These are phyloP conservation scores for Andrena dorsata DNA, from an alignment of 2,888 invertebrate species.

Conservation along the genomic window DNA sequence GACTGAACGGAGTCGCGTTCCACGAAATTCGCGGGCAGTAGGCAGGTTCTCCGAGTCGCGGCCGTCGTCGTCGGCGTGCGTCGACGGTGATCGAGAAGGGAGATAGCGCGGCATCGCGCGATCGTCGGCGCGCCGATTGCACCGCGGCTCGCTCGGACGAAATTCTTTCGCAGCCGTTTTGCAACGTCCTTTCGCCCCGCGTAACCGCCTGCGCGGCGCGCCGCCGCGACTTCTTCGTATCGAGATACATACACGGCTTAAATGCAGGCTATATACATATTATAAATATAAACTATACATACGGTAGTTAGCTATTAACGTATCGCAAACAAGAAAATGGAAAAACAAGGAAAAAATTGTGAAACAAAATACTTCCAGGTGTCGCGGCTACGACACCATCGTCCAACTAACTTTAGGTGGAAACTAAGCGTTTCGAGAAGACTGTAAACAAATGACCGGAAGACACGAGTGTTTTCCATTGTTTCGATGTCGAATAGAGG, in stretches of 20 bases:
- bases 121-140: conserved; percentile 8
- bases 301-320: conserved; percentile 75
- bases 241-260: conserved; percentile 68
- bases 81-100: conserved; percentile 21
- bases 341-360: conserved; percentile 45
- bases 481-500: conserved; percentile 68
- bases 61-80: conserved; percentile 21
- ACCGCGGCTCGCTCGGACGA: conserved; percentile 8
- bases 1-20: conserved; percentile 4
- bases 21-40: not conserved
- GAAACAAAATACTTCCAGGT: conserved; percentile 79
- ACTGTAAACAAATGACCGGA: conserved; percentile 82
- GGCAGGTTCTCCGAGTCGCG: conserved; percentile 1
- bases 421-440: conserved; percentile 82
- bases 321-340: conserved; percentile 26
- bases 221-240: conserved; percentile 45
- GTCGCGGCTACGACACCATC: conserved; percentile 82
- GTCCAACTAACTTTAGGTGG: conserved; percentile 84
- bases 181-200: conserved; percentile 35
- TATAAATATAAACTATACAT: conserved; percentile 7
- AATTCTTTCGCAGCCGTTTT: not conserved
- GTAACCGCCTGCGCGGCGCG: conserved; percentile 43
- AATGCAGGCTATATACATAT: conserved; percentile 73
- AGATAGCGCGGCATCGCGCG: not conserved
- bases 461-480: conserved; percentile 81